Evolutionary conservation across 2,113 vertebrate species (phyloP).

Genomic region (Microcebus jonahi): DNA sequence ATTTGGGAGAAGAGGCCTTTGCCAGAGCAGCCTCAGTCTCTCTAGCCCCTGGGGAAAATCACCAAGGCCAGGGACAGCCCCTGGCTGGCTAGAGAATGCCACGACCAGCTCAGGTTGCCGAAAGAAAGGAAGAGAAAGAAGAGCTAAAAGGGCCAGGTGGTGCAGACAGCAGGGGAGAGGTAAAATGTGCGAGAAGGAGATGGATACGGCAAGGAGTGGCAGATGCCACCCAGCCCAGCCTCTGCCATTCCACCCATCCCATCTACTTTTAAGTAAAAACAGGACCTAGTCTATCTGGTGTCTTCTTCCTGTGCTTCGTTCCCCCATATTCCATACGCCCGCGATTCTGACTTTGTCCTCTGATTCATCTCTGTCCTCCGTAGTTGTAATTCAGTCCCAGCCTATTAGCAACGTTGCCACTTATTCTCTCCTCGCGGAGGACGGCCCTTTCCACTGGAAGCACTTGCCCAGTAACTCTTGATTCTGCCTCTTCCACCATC

Average conservation of each 20-base stretch:
- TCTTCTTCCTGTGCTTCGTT: neutral
- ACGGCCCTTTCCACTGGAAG: neutral
- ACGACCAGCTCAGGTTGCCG: too few relatives aligned
- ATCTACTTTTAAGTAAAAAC: neutral
- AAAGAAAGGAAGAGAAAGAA: neutral
- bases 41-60: neutral
- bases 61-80: neutral
- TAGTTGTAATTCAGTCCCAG: neutral
- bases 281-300: fast-evolving
- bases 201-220: fast-evolving
- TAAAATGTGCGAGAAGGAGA: neutral
- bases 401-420: neutral
- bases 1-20: neutral
- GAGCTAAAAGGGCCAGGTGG: too few relatives aligned
- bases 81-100: neutral
- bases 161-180: neutral
- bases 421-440: neutral
- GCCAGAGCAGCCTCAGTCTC: neutral
- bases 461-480: neutral
- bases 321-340: neutral
- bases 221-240: neutral
- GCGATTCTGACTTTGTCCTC: neutral
- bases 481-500: neutral
- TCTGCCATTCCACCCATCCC: neutral
- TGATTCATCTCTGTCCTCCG: fast-evolving